Evolutionary conservation across 1,140 invertebrate species (phyloP), one percentile per base, ranked within the genome.

Genomic region (Drosophila rufa): DNA sequence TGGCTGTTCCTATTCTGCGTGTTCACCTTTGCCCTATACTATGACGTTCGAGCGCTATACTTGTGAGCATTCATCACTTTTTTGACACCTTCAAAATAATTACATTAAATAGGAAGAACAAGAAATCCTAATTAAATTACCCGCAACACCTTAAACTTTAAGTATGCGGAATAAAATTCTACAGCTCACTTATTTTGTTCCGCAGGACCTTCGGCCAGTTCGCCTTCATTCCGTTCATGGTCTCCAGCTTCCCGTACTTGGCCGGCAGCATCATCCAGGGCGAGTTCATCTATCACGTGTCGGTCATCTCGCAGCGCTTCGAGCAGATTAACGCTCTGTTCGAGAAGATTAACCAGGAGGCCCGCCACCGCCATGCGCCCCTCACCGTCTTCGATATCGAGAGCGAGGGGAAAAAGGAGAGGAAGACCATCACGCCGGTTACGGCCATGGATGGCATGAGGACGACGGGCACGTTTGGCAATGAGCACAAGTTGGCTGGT

Each of bases 221-320:
- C 50, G 83, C 83, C 12, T 79, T 92, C 25, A 57, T 92, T 40
- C 68, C 82, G 38, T 79, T 87, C 50, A 91, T 92, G 91, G 85
- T 87, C 0, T 82, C 80, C 8, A 92, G 82, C 50, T 92, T 92
- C 51, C 91, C 91, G 2, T 92, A 82, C 55, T 56, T 92, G 56
- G 89, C 91, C 50, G 89, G 85, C 17, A 92, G 91, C 61, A 80
- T 92, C 43, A 86, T 91, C 38, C 89, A 91, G 45, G 91, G 85
- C 1, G 85, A 91, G 75, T 92, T 92, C 65, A 81, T 91, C 61
- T 92, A 92, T 75, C 86, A 87, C 76, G 91, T 92, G 42, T 87
- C 89, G 55, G 75, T 89, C 43, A 91, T 92, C 51, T 91, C 91
- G 22, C 75, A 89, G 57, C 91, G 91, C 62, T 92, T 92, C 53